phyloP scores from a whole-genome alignment of 2,113 vertebrate genomes.

The Megaptera novaeangliae region DNA sequence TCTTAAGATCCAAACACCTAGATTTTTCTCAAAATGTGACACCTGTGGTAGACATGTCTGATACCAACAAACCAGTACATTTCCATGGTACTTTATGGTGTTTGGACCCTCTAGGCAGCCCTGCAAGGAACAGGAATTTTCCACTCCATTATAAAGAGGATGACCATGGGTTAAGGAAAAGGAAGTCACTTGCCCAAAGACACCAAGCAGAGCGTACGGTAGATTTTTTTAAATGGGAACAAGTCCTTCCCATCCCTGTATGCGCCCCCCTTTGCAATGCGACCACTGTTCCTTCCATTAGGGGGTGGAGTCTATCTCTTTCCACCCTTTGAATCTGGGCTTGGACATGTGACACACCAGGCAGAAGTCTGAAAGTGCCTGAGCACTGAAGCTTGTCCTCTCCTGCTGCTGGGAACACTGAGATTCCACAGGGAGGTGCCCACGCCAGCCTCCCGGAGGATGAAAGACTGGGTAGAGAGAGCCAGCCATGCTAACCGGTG shows the following conservation, averaged over 20 bases:
- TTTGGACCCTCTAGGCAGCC: neutral
- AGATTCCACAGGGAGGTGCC: neutral
- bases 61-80: neutral
- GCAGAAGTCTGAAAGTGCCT: neutral
- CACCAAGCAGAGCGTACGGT: neutral
- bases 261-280: neutral
- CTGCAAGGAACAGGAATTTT: neutral
- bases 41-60: neutral
- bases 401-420: neutral
- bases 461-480: neutral
- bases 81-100: neutral
- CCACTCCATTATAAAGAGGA: neutral
- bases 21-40: neutral
- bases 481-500: neutral
- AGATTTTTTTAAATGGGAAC: neutral
- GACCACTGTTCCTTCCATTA: neutral
- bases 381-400: neutral
- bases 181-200: neutral
- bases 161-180: neutral
- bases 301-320: neutral
- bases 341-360: neutral
- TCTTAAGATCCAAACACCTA: neutral
- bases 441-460: neutral
- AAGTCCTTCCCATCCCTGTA: neutral
- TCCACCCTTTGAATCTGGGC: neutral